Evolutionary conservation across 2,797 vertebrate genomes (phyloP).

Genomic region (Atherinosoma microstoma): DNA sequence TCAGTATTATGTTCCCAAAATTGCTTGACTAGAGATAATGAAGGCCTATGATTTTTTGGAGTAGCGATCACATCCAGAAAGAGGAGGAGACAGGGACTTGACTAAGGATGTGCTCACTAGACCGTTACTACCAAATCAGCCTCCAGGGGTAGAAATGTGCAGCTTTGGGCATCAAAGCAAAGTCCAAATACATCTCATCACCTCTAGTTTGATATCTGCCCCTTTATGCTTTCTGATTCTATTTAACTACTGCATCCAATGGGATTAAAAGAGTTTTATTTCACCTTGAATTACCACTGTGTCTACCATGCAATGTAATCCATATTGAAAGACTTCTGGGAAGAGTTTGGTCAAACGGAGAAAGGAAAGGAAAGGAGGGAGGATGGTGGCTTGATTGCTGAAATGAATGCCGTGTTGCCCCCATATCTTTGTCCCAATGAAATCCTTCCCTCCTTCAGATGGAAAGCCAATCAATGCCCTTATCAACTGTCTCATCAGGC

Average conservation of each 20-base stretch:
- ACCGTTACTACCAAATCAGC: slow-evolving; percentile 80
- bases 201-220: slow-evolving; percentile 57
- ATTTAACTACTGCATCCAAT: slow-evolving; percentile 44
- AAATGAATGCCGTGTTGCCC: slow-evolving; percentile 74
- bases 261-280: slow-evolving; percentile 77
- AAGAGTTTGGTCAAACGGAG: slow-evolving; percentile 77
- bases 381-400: slow-evolving; percentile 77
- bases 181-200: slow-evolving; percentile 68
- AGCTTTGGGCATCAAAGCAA: slow-evolving; percentile 68
- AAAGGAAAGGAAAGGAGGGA: slow-evolving; percentile 63
- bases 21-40: slow-evolving; percentile 80
- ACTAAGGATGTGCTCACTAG: slow-evolving; percentile 73
- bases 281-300: slow-evolving; percentile 78
- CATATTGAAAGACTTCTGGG: slow-evolving; percentile 82
- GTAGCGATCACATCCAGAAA: slow-evolving; percentile 63
- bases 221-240: slow-evolving; percentile 46
- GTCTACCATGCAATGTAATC: slow-evolving; percentile 68
- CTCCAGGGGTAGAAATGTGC: slow-evolving; percentile 63
- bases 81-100: slow-evolving; percentile 75
- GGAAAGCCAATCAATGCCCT: slow-evolving; percentile 79
- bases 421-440: slow-evolving; percentile 78
- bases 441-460: slow-evolving; percentile 77
- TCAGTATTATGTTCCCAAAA: slow-evolving; percentile 83
- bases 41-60: slow-evolving; percentile 73
- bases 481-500: slow-evolving; percentile 81